Evolutionary conservation across 1,140 invertebrate genomes (phyloP), one percentile per base, ranked within the genome.

Genomic region (Akabosia matsudoensis): DNA sequence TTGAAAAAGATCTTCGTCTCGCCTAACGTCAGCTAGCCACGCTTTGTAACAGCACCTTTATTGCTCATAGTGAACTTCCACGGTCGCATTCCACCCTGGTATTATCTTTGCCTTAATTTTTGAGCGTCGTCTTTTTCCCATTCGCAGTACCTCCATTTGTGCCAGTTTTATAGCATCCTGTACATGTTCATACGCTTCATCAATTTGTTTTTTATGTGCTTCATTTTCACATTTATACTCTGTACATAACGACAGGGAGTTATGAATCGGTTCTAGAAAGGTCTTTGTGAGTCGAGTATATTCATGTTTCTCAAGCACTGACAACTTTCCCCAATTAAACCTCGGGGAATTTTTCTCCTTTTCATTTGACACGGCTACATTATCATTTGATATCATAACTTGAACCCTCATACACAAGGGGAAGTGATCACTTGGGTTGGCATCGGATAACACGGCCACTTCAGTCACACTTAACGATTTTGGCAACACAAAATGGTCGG

Each of bases 371-470:
- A 56, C n/a, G 3, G 54, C 24, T 56, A 22, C 54, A 22, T 30
- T 61, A 22, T 51, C n/a, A 10, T 51, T 51, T 13, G 45, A 51
- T n/a, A 10, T 51, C n/a, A n/a, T 67, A 13, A 67, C 13, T 10
- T 2, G 4, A 67, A 67, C 13, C 3, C 30, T 30, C 1, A 61
- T 13, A n/a, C 24, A 14, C 14, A 67, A 1, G 28, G 61, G 61
- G 31, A 30, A 16, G 61, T 67, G 61, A 31, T 67, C 61, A 67
- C 61, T 67, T 28, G 61, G 3, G 61, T 67, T 10, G 28, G 61
- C 30, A 30, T 67, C 7, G 31, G 3, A 7, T 45, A 45, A 18
- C 7, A 45, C 37, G 7, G 3, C 1, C 3, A 7, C 28, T 30
- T 31, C n/a, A 30, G 26, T 1, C 7, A 31, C 30, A 16, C 3